Percentiles rank a stretch among this genome's conserved stretches.
Evolutionary conservation across 2,888 invertebrate species (phyloP).

Genomic region (Apamea anceps): DNA sequence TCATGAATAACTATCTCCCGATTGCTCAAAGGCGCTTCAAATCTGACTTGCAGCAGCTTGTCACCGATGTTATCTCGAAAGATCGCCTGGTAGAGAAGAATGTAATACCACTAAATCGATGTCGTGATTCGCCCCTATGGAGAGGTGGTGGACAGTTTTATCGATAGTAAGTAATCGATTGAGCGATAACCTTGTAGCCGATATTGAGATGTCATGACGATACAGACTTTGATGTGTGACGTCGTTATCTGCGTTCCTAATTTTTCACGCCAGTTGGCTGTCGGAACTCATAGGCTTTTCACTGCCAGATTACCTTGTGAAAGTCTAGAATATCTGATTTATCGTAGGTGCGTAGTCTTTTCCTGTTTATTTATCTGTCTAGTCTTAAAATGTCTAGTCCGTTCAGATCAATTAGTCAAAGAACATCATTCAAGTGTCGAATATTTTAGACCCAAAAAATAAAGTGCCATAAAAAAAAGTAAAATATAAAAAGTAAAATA

Average conservation of each 20-base stretch:
- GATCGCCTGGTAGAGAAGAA: slow-evolving; percentile 24
- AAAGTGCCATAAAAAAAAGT: too few relatives aligned
- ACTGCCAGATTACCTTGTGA: neutral
- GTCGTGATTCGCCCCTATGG: slow-evolving; percentile 20
- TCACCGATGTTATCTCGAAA: slow-evolving; percentile 28
- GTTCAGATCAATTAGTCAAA: neutral
- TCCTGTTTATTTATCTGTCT: neutral
- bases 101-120: slow-evolving; percentile 40
- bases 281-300: neutral
- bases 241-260: neutral
- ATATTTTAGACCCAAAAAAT: too few relatives aligned
- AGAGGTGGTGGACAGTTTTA: slow-evolving; percentile 12
- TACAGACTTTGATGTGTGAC: neutral
- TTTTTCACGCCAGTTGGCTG: neutral
- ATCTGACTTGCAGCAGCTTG: slow-evolving; percentile 13
- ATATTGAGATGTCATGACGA: slow-evolving; percentile 30
- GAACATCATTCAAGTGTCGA: too few relatives aligned
- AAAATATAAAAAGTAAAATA: too few relatives aligned
- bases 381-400: neutral
- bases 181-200: slow-evolving; percentile 16
- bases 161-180: slow-evolving; percentile 15
- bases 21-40: slow-evolving; percentile 27
- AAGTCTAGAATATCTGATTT: neutral
- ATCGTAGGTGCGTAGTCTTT: neutral
- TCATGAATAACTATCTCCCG: neutral